Conservation (phyloP, 1,140 invertebrate genomes). For the Aphaenogaster rudis region DNA sequence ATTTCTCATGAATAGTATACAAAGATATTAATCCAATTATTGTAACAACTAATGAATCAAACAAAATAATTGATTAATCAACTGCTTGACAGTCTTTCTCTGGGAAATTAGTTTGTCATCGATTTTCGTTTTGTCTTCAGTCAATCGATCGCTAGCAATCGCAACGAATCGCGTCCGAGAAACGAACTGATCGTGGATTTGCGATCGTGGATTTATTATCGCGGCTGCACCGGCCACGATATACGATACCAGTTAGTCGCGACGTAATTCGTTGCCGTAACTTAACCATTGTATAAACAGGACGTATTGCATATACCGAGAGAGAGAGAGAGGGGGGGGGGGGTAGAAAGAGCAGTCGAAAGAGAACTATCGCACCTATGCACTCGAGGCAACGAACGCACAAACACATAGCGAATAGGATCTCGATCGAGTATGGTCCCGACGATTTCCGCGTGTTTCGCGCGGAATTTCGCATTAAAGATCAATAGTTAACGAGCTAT, state of each 20-base stretch:
- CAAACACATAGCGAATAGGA: constrained; percentile 5
- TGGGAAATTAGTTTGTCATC: background rate
- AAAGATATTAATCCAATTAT: background rate
- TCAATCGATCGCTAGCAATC: background rate
- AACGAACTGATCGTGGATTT: constrained; percentile 3
- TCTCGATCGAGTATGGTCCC: constrained; percentile 7
- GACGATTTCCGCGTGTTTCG: constrained; percentile 36
- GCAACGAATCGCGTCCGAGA: constrained; percentile 17
- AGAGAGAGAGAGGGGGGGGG: background rate
- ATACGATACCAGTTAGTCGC: constrained; percentile 53
- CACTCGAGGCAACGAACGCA: constrained; percentile 20
- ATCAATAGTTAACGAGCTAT: constrained; percentile 57
- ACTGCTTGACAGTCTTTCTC: background rate
- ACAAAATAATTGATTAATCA: background rate
- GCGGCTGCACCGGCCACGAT: constrained; percentile 2
- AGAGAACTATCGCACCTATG: constrained; percentile 25
- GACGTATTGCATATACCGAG: constrained; percentile 8
- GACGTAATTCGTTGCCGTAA: constrained; percentile 48
- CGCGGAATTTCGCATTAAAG: constrained; percentile 44
- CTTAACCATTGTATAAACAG: constrained; percentile 60
- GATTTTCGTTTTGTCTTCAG: constrained; percentile 2
- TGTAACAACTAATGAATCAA: background rate
- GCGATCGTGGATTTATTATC: constrained; percentile 59
- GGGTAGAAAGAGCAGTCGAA: background rate
- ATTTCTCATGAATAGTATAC: background rate